Conservation (phyloP, 2,888 invertebrate species). For the Rotaria macrura region DNA sequence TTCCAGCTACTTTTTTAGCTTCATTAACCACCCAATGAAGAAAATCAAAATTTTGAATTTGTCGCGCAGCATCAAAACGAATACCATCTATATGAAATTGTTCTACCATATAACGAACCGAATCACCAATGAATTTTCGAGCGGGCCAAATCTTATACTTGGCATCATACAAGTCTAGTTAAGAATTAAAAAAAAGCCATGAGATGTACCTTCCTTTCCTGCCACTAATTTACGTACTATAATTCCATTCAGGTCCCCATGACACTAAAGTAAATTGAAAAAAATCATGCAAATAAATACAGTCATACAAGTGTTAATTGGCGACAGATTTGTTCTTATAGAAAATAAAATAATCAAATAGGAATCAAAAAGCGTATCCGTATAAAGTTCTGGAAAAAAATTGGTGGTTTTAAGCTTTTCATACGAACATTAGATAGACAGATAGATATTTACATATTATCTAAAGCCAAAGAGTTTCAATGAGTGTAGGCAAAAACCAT, state of each 20-base stretch:
- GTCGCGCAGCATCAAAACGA: conserved; percentile 5
- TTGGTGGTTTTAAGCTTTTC: too few relatives aligned
- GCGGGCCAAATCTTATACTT: conserved; percentile 14
- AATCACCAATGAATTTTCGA: conserved; percentile 1
- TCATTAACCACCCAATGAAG: background rate
- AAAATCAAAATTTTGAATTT: conserved; percentile 20
- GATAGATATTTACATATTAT: too few relatives aligned
- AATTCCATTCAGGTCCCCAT: conserved; percentile 19
- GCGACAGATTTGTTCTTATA: too few relatives aligned
- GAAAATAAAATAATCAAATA: too few relatives aligned
- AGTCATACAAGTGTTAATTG: too few relatives aligned
- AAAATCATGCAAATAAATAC: too few relatives aligned
- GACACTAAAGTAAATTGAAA: background rate
- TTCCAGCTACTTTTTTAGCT: background rate
- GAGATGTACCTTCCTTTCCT: too few relatives aligned
- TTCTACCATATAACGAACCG: conserved; percentile 10
- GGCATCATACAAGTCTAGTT: background rate
- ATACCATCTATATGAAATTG: conserved; percentile 18
- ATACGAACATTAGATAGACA: too few relatives aligned
- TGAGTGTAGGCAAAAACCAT: too few relatives aligned
- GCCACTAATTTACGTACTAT: background rate
- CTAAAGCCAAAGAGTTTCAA: too few relatives aligned
- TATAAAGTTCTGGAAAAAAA: too few relatives aligned
- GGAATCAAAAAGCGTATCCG: too few relatives aligned
- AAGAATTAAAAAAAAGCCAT: background rate